These are phyloP conservation scores for Drymonia ruficornis DNA, from an alignment of 2,888 invertebrate genomes.

Conservation along the genomic window DNA sequence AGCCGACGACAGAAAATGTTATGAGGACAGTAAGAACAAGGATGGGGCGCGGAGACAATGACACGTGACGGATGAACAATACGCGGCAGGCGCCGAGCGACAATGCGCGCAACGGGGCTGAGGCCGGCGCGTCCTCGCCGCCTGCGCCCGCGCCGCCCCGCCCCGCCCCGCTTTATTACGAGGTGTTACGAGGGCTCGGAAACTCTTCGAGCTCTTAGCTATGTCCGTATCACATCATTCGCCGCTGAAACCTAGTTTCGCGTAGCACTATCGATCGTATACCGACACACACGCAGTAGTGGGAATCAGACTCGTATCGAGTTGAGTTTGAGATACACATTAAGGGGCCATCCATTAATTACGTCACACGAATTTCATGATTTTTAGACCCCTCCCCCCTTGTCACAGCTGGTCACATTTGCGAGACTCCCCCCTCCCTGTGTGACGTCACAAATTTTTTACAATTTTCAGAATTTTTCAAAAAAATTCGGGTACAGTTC, in stretches of 20 bases:
- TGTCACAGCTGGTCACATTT: no score
- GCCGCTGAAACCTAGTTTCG: neutral
- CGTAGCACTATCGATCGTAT: neutral
- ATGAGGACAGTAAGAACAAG: slow-evolving; percentile 1
- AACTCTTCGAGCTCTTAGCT: no score
- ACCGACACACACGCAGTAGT: no score
- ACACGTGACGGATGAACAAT: slow-evolving; percentile 1
- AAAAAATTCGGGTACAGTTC: no score
- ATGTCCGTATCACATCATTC: neutral
- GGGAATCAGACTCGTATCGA: neutral
- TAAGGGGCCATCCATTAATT: no score
- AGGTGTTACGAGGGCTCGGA: neutral
- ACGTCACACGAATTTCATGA: no score
- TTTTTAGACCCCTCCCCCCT: no score
- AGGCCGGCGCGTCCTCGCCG: slow-evolving; percentile 2
- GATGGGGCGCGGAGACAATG: slow-evolving; percentile 1
- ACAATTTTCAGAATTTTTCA: no score
- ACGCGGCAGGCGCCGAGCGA: neutral
- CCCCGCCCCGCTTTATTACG: neutral
- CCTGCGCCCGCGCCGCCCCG: neutral
- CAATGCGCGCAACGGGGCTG: slow-evolving; percentile 3
- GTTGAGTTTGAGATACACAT: no score
- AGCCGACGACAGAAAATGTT: neutral
- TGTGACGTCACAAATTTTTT: no score
- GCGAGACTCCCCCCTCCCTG: no score